A percentile compares a stretch with the other conserved stretches of the same genome.
These are phyloP conservation scores for Phania funesta DNA, from an alignment of 2,888 invertebrate genomes.

Conservation along the genomic window DNA sequence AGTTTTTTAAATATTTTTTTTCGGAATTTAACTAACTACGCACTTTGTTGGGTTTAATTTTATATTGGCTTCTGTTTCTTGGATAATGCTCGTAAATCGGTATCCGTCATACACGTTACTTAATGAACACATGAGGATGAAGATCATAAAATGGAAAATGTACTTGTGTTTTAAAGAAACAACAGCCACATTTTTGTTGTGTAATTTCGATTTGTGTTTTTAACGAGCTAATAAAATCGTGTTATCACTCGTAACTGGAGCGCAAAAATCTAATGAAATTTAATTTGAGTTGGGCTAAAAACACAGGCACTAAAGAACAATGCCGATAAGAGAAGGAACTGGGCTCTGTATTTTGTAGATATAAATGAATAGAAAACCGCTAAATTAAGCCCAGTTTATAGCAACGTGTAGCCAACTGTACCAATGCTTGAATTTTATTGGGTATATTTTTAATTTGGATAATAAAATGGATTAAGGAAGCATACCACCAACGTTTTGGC, in stretches of 20 bases:
- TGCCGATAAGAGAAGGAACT: no score
- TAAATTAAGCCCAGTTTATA: no score
- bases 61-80: neutral
- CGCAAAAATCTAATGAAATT: slow-evolving; percentile 52
- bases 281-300: neutral
- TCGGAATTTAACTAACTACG: neutral
- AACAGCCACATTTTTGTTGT: slow-evolving; percentile 3
- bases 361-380: no score
- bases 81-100: neutral
- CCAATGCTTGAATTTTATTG: no score
- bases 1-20: neutral
- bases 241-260: slow-evolving; percentile 58
- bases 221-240: slow-evolving; percentile 61
- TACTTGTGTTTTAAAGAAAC: slow-evolving; percentile 15
- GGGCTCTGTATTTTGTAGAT: no score
- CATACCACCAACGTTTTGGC: no score
- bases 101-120: neutral
- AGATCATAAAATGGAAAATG: slow-evolving; percentile 33
- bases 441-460: no score
- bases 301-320: no score
- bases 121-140: slow-evolving; percentile 31
- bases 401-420: no score
- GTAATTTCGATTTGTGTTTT: slow-evolving; percentile 18
- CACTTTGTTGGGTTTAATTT: neutral
- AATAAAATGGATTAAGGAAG: no score